Evolutionary conservation across 2,113 vertebrate genomes (phyloP), one percentile per base, ranked within the genome.

Genomic region (Gasterosteus nipponicus): DNA sequence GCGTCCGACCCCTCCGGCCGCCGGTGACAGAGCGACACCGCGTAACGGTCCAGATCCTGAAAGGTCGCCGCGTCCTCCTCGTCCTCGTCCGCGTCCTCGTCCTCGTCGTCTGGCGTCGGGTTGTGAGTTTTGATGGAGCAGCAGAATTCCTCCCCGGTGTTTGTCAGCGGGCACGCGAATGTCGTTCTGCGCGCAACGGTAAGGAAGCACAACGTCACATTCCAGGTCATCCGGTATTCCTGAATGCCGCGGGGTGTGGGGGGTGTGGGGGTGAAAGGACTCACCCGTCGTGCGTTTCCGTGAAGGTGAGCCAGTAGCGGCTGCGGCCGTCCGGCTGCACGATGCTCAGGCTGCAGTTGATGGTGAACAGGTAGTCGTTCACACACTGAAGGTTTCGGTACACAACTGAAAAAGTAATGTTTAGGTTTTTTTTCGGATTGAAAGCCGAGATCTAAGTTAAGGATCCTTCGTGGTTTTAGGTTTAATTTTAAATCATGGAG

Each of bases 311-410:
- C 85, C 84, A 80, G 67, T 71, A 82, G 56, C 80, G 60, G 29
- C 33, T n/a, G 59, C 33, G 46, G 22, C n/a, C 61, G 35, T 64
- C 18, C 29, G 54, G 84, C 35, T 0, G 3, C 0, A 6, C 5
- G n/a, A 78, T 33, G 11, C 61, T 82, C 78, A 94, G 46, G 7
- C 86, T 81, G 77, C 93, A 94, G 80, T 72, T 88, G 46, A 93
- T 62, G 18, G 75, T 92, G 70, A 38, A 80, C 73, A 89, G 4
- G 71, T 90, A 93, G 60, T 94, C 85, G 6, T 56, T 93, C 15
- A 87, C 64, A 69, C 93, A 94, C 15, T 66, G 56, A 31, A 91
- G 71, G 31, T 12, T 10, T 8, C 39, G 38, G 10, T 47, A n/a
- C 58, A 19, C 22, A 16, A 10, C 90, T 91, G 10, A 26, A 70